These are phyloP conservation scores for Sebastes umbrosus DNA, from an alignment of 2,797 vertebrate genomes.

Conservation along the genomic window DNA sequence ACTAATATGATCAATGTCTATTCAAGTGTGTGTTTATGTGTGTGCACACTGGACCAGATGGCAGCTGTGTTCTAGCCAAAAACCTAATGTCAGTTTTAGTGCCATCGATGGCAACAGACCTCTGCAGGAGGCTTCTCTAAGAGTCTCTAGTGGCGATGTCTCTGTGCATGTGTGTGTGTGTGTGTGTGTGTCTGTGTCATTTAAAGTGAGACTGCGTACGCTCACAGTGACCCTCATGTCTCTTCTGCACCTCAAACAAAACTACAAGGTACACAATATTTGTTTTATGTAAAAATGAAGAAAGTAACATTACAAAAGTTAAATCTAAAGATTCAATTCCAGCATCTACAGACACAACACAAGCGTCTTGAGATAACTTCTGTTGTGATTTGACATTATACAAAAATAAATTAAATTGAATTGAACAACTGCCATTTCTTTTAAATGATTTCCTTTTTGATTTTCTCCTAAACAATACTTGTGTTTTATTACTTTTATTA, in stretches of 20 bases:
- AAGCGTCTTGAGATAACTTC: too few relatives aligned
- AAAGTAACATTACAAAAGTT: neutral
- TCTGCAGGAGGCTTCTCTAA: neutral
- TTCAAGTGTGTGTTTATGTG: constrained; percentile 19
- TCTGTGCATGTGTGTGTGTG: neutral
- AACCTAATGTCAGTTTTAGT: neutral
- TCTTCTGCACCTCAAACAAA: neutral
- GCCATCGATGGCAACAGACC: constrained; percentile 1
- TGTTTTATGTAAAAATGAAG: neutral
- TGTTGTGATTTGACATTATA: too few relatives aligned
- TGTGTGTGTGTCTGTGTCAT: neutral
- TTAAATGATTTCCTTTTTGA: neutral
- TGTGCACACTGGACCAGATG: neutral
- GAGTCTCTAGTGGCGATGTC: neutral
- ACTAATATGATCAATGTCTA: constrained; percentile 40
- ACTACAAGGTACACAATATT: neutral
- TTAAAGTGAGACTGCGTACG: neutral
- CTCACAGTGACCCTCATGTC: neutral
- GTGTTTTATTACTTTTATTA: neutral
- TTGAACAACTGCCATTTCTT: neutral
- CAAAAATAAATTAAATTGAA: too few relatives aligned
- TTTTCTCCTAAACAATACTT: neutral
- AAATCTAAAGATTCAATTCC: neutral
- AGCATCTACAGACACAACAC: neutral
- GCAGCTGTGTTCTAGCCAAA: neutral